phyloP scores from a whole-genome alignment of 2,888 invertebrate species.

The Chaetoderma sp. region DNA sequence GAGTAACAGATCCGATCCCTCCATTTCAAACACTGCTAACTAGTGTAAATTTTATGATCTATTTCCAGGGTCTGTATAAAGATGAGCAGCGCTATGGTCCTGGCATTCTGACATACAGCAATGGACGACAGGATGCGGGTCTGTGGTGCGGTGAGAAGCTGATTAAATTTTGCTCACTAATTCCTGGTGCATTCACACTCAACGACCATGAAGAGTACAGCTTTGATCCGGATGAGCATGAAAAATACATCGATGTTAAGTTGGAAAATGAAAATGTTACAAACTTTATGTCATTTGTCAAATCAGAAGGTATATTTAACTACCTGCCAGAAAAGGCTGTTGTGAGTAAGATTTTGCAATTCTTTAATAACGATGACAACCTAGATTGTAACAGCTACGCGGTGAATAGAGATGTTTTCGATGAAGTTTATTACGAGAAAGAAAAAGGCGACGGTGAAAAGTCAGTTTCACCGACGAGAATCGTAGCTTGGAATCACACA shows the following conservation, averaged over 20 bases:
- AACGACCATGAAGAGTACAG: conserved; percentile 60
- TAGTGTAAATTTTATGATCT: conserved; percentile 9
- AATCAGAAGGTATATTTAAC: not conserved
- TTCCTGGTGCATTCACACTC: conserved; percentile 59
- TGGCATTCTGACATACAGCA: conserved; percentile 63
- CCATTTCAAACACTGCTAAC: too few species aligned
- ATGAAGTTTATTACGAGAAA: conserved; percentile 55
- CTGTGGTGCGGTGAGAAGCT: conserved; percentile 66
- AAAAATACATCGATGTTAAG: conserved; percentile 40
- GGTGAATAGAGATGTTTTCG: conserved; percentile 59
- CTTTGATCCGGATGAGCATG: conserved; percentile 52
- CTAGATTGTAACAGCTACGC: conserved; percentile 61
- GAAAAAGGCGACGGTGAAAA: conserved; percentile 7
- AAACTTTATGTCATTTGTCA: conserved; percentile 16
- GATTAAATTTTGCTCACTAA: conserved; percentile 53
- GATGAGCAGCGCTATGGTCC: conserved; percentile 66
- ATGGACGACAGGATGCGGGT: conserved; percentile 65
- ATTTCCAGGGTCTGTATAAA: conserved; percentile 64
- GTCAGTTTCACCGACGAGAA: conserved; percentile 31
- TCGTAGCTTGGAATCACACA: conserved; percentile 59
- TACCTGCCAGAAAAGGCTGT: conserved; percentile 33
- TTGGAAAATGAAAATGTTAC: conserved; percentile 20
- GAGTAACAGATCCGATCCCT: too few species aligned
- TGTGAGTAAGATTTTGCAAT: conserved; percentile 42
- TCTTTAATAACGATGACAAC: conserved; percentile 56